Percentiles rank a stretch among this genome's conserved stretches.
Evolutionary conservation across 1,140 invertebrate genomes (phyloP).

Genomic region (Berghia stephanieae): DNA sequence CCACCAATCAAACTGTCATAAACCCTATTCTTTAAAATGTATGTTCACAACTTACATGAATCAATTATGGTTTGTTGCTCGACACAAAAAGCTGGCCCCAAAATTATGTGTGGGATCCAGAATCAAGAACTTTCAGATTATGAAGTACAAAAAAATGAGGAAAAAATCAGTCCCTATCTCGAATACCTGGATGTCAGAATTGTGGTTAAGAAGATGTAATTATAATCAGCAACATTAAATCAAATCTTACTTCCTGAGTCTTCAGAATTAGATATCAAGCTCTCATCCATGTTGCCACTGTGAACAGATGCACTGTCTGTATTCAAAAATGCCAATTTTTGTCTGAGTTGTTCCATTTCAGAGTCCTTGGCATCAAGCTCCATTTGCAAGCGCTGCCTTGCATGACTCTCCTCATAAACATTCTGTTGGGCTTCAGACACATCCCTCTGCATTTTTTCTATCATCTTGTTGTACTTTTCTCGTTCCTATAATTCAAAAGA

Average conservation of each 20-base stretch:
- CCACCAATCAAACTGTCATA: too few relatives aligned
- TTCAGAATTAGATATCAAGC: background rate
- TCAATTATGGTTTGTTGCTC: too few relatives aligned
- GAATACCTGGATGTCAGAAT: too few relatives aligned
- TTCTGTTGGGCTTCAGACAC: slow-evolving; percentile 83
- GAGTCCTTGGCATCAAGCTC: slow-evolving; percentile 95
- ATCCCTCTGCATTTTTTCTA: slow-evolving; percentile 84
- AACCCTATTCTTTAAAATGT: too few relatives aligned
- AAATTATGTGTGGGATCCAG: too few relatives aligned
- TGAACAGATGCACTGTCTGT: slow-evolving; percentile 90
- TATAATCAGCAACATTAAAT: too few relatives aligned
- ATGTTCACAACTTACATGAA: too few relatives aligned
- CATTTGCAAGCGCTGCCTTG: slow-evolving; percentile 86
- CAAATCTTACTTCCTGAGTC: slow-evolving; percentile 4
- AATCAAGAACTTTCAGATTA: too few relatives aligned
- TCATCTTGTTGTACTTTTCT: slow-evolving; percentile 90
- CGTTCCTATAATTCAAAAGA: slow-evolving; percentile 73
- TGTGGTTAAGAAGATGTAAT: too few relatives aligned
- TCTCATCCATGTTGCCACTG: slow-evolving; percentile 72
- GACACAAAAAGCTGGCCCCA: too few relatives aligned
- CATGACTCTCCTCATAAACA: slow-evolving; percentile 75
- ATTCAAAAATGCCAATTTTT: slow-evolving; percentile 72
- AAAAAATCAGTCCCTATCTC: too few relatives aligned
- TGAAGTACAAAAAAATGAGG: too few relatives aligned
- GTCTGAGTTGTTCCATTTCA: slow-evolving; percentile 91